A percentile compares a stretch with the other conserved stretches of the same genome.
Evolutionary conservation across 2,888 invertebrate genomes (phyloP).

Genomic region (Scaptomyza reducta): DNA sequence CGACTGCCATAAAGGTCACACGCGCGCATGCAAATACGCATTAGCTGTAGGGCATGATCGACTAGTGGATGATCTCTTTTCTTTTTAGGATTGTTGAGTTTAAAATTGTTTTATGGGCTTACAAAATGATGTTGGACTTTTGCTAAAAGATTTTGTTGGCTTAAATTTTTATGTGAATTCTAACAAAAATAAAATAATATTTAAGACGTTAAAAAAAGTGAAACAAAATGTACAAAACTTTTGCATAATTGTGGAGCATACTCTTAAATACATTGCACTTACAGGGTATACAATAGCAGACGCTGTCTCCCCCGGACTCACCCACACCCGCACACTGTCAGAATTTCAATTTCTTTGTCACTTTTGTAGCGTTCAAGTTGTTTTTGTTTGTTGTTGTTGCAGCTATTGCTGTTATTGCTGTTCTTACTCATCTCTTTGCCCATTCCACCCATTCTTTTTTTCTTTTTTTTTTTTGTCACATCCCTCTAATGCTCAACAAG

Average conservation of each 20-base stretch:
- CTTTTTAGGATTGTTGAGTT: too few relatives aligned
- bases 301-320: conserved; percentile 4
- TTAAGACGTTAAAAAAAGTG: too few relatives aligned
- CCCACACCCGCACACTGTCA: conserved; percentile 35
- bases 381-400: conserved; percentile 11
- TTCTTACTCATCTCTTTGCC: conserved; percentile 25
- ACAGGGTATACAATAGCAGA: conserved; percentile 25
- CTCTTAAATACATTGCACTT: background rate
- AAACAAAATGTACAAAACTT: too few relatives aligned
- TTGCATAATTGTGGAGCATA: background rate
- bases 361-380: conserved; percentile 49
- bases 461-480: conserved; percentile 8
- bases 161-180: too few relatives aligned
- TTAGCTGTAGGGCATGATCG: background rate
- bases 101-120: too few relatives aligned
- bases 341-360: conserved; percentile 77
- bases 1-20: conserved; percentile 40
- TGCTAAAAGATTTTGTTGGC: too few relatives aligned
- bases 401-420: conserved; percentile 20
- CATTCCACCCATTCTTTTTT: background rate
- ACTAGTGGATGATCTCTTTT: background rate
- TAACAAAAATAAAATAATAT: too few relatives aligned
- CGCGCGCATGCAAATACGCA: conserved; percentile 19
- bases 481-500: conserved; percentile 68
- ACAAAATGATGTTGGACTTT: too few relatives aligned